phyloP scores from a whole-genome alignment of 2,797 vertebrate species.

The Gambelia wislizenii region DNA sequence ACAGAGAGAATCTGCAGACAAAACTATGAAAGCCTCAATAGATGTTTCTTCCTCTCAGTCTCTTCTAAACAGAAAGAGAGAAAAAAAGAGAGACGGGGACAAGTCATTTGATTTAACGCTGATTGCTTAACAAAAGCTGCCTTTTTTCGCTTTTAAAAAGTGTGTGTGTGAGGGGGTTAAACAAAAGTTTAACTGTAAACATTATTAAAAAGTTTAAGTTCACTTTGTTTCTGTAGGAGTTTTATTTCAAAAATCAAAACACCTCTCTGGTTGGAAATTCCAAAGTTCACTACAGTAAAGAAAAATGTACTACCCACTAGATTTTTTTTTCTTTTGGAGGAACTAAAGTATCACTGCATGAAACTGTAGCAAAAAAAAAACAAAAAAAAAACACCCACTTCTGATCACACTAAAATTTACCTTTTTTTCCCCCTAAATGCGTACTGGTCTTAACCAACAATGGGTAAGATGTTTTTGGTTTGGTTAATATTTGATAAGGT shows the following conservation, averaged over 20 bases:
- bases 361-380: constrained; percentile 63
- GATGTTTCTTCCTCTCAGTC: constrained; percentile 59
- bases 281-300: constrained; percentile 80
- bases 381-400: constrained; percentile 55
- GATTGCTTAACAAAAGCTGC: constrained; percentile 67
- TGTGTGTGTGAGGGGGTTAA: too few species aligned
- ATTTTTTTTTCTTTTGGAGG: constrained; percentile 80
- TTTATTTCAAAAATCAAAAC: constrained; percentile 84
- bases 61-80: constrained; percentile 74
- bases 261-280: constrained; percentile 82
- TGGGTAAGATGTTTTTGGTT: background rate
- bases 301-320: constrained; percentile 73
- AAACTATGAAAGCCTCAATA: constrained; percentile 77
- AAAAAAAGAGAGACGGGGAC: constrained; percentile 72
- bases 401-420: constrained; percentile 60
- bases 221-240: constrained; percentile 81
- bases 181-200: constrained; percentile 68
- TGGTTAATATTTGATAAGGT: too few species aligned
- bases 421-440: constrained; percentile 73
- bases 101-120: constrained; percentile 76
- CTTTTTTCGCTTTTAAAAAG: background rate
- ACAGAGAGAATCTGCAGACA: constrained; percentile 74
- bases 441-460: constrained; percentile 59
- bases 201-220: constrained; percentile 74
- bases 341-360: constrained; percentile 74